phyloP scores from a whole-genome alignment of 2,797 vertebrate species.

The Odontamblyopus lacepedii region DNA sequence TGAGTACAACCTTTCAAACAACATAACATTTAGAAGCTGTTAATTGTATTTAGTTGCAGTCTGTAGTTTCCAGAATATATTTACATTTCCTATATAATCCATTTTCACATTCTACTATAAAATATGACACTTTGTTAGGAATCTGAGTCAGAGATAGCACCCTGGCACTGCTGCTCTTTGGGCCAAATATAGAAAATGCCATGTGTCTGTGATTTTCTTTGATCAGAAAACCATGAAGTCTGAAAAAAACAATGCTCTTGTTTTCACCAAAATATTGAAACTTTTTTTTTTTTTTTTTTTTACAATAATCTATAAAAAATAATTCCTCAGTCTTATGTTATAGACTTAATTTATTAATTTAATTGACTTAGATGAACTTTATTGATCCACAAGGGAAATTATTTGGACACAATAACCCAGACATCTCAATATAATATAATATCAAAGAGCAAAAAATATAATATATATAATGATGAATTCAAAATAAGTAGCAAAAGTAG shows the following conservation, averaged over 20 bases:
- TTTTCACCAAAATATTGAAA: too few relatives aligned
- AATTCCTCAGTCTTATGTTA: neutral
- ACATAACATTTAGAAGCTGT: neutral
- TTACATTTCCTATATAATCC: neutral
- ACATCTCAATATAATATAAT: too few relatives aligned
- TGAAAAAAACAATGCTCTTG: too few relatives aligned
- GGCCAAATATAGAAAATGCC: conserved; percentile 51
- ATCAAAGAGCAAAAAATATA: too few relatives aligned
- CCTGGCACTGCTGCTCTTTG: conserved; percentile 25
- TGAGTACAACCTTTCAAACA: conserved; percentile 46
- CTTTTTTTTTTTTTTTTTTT: too few relatives aligned
- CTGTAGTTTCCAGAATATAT: neutral
- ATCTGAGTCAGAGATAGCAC: conserved; percentile 50
- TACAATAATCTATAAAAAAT: too few relatives aligned
- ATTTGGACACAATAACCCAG: too few relatives aligned
- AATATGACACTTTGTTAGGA: conserved; percentile 44
- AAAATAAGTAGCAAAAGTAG: too few relatives aligned
- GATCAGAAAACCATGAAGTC: conserved; percentile 17
- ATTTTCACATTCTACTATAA: conserved; percentile 41
- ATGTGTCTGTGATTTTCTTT: conserved; percentile 44
- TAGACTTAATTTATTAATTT: neutral
- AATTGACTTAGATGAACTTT: neutral
- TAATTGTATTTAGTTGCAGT: neutral
- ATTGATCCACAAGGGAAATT: too few relatives aligned
- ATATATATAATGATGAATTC: too few relatives aligned